Percentiles rank a stretch among this genome's conserved stretches.
These are phyloP conservation scores for Coturnix japonica DNA, from an alignment of 2,113 vertebrate genomes.

Conservation along the genomic window DNA sequence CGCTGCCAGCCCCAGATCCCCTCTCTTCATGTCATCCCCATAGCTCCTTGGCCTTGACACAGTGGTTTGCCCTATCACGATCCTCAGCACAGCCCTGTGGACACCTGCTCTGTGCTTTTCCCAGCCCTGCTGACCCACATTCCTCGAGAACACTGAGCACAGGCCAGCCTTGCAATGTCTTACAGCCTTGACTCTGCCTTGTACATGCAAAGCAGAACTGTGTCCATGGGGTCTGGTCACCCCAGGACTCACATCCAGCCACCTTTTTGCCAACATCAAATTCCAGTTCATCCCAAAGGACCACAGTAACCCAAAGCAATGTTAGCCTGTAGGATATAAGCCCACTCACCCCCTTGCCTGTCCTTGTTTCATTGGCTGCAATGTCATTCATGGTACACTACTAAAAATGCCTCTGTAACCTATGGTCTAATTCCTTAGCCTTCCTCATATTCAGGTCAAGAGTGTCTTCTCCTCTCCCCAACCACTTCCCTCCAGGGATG, in stretches of 20 bases:
- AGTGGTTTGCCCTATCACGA: background rate
- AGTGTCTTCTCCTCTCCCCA: background rate
- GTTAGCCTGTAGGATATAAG: background rate
- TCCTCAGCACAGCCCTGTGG: background rate
- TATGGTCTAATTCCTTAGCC: background rate
- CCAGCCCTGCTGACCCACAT: background rate
- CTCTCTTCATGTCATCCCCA: background rate
- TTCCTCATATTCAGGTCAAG: background rate
- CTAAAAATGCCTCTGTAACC: background rate
- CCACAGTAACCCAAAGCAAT: background rate
- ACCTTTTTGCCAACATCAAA: background rate
- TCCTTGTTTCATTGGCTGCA: background rate
- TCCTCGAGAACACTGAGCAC: background rate
- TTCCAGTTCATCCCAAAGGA: background rate
- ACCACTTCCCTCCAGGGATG: background rate
- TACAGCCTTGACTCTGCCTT: background rate
- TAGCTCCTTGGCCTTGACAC: background rate
- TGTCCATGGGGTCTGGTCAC: background rate
- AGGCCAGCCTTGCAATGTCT: rapidly evolving
- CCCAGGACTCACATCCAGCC: rapidly evolving
- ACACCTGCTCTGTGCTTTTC: no score
- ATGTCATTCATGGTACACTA: background rate
- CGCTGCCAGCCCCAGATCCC: background rate
- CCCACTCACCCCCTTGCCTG: rapidly evolving
- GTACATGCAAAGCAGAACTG: background rate